These are phyloP conservation scores for Microctonus aethiopoides DNA, from an alignment of 2,888 invertebrate species.

Conservation along the genomic window DNA sequence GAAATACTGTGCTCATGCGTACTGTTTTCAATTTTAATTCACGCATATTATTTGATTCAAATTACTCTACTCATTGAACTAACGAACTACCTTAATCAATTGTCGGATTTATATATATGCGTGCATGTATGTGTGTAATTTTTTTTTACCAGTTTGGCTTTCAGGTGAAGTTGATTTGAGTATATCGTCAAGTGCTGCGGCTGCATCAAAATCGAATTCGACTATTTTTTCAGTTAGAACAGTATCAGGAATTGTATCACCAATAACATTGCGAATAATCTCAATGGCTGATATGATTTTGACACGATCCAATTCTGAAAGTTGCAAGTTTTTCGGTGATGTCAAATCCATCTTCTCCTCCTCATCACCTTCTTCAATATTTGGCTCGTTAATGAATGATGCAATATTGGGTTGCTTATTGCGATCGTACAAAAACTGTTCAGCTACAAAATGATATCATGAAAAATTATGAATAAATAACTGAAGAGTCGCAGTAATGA, in stretches of 20 bases:
- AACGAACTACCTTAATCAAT: no score
- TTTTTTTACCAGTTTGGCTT: constrained; percentile 47
- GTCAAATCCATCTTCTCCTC: constrained; percentile 71
- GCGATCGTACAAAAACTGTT: constrained; percentile 88
- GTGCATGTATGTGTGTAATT: no score
- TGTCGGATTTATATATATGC: no score
- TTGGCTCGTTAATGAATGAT: constrained; percentile 77
- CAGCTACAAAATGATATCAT: constrained; percentile 61
- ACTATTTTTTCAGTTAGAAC: constrained; percentile 79
- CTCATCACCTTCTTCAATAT: constrained; percentile 80
- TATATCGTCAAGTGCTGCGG: constrained; percentile 79
- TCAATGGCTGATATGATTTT: constrained; percentile 86
- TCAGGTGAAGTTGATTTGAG: constrained; percentile 70
- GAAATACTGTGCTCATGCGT: no score
- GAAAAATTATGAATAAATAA: background rate
- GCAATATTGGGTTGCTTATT: constrained; percentile 80
- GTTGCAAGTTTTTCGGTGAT: constrained; percentile 66
- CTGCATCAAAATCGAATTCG: constrained; percentile 78
- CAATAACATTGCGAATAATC: constrained; percentile 82
- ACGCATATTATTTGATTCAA: no score
- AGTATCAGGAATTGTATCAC: constrained; percentile 80
- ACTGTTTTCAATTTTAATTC: no score
- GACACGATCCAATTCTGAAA: constrained; percentile 78
- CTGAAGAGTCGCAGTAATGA: no score
- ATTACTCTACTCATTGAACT: no score